Percentiles rank a stretch among this genome's conserved stretches.
Evolutionary conservation across 2,113 vertebrate genomes (phyloP).

Genomic region (Macroglossus sobrinus): DNA sequence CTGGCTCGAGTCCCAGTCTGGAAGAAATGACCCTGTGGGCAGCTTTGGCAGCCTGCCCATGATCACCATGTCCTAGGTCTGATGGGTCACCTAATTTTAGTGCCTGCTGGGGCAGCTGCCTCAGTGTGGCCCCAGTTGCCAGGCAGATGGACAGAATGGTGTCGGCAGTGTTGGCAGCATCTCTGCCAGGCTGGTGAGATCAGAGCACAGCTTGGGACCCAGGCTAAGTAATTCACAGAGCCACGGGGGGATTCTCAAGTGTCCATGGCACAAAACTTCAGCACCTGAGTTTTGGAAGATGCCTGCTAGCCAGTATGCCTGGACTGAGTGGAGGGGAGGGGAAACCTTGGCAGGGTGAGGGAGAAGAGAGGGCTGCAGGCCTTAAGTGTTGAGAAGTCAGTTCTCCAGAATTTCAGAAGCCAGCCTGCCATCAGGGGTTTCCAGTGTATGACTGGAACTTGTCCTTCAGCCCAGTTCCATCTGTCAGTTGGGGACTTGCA

Average conservation of each 20-base stretch:
- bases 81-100: constrained; percentile 74
- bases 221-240: neutral
- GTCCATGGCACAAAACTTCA: constrained; percentile 11
- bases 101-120: constrained; percentile 51
- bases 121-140: neutral
- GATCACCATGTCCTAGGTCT: constrained; percentile 49
- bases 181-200: constrained; percentile 51
- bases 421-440: neutral
- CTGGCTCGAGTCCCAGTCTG: neutral
- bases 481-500: neutral
- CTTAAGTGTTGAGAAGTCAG: neutral
- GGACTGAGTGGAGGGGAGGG: neutral
- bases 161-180: neutral
- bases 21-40: neutral
- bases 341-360: neutral
- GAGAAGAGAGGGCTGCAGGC: neutral
- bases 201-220: constrained; percentile 18
- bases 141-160: neutral
- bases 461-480: neutral
- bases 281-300: constrained; percentile 53
- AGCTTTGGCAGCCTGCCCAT: neutral
- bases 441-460: neutral
- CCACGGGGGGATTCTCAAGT: constrained; percentile 29
- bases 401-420: neutral
- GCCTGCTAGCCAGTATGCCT: neutral